A percentile compares a stretch with the other conserved stretches of the same genome.
These are phyloP conservation scores for Onychomys leucogaster DNA, from an alignment of 2,797 vertebrate species.

Conservation along the genomic window DNA sequence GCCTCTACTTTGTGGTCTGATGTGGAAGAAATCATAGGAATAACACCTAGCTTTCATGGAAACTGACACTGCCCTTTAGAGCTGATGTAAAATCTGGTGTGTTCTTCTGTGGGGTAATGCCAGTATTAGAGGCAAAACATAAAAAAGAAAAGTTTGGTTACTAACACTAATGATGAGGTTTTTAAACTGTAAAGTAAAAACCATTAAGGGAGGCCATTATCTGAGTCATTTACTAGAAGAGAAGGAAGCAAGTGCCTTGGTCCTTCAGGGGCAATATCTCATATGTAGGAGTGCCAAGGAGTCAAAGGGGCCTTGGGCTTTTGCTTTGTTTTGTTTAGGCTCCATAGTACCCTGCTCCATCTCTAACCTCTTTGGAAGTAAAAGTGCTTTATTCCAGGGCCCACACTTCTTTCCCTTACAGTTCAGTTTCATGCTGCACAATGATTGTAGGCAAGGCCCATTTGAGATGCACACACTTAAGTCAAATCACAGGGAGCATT, in stretches of 20 bases:
- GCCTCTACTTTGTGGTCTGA: background rate
- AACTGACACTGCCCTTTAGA: background rate
- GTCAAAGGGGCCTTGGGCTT: background rate
- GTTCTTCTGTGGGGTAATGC: background rate
- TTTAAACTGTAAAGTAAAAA: slow-evolving; percentile 21
- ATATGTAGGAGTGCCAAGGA: background rate
- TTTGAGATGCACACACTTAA: slow-evolving; percentile 33
- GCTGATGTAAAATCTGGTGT: background rate
- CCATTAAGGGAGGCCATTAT: background rate
- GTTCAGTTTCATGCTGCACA: background rate
- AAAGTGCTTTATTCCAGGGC: slow-evolving; percentile 51
- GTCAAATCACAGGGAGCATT: slow-evolving; percentile 69
- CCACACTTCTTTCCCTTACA: background rate
- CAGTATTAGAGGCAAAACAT: background rate
- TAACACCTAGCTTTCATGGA: background rate
- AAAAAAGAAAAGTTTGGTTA: background rate
- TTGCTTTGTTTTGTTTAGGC: slow-evolving; percentile 17
- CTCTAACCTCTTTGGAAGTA: slow-evolving; percentile 56
- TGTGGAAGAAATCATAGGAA: background rate
- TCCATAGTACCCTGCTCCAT: slow-evolving; percentile 30
- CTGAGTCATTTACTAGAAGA: slow-evolving; percentile 60
- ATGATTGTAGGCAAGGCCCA: slow-evolving; percentile 1
- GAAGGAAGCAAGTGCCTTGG: background rate
- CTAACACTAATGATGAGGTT: background rate
- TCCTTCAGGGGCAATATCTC: slow-evolving; percentile 15